phyloP scores from a whole-genome alignment of 2,797 vertebrate genomes.

The Schizopygopsis pylzovi region DNA sequence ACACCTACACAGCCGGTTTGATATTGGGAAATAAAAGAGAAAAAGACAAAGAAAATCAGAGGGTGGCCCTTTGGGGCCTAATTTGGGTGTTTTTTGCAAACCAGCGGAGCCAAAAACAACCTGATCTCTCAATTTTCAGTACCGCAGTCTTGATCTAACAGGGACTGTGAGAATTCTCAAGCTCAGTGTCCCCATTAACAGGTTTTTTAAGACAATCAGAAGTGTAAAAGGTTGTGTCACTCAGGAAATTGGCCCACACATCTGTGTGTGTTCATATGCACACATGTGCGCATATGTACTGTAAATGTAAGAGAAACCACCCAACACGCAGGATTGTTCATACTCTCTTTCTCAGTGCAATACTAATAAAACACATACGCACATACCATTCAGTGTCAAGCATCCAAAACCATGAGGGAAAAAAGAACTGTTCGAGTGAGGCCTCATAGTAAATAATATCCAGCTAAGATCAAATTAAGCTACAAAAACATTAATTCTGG shows the following conservation, averaged over 20 bases:
- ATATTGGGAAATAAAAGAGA: not conserved
- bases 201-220: conserved; percentile 14
- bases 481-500: conserved; percentile 47
- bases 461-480: conserved; percentile 39
- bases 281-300: conserved; percentile 6
- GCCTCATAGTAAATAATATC: conserved; percentile 10
- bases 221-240: not conserved
- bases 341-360: not conserved
- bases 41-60: conserved; percentile 18
- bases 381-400: conserved; percentile 12
- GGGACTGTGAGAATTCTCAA: not conserved
- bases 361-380: not conserved
- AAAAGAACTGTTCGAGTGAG: not conserved
- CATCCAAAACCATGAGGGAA: not conserved
- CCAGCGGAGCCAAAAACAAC: conserved; percentile 40
- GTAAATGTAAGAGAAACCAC: conserved; percentile 9
- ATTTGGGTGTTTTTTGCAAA: conserved; percentile 34
- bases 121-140: conserved; percentile 23
- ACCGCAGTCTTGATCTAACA: conserved; percentile 1
- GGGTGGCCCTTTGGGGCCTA: conserved; percentile 20
- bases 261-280: not conserved
- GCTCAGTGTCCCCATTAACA: not conserved
- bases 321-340: conserved; percentile 9
- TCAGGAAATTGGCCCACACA: conserved; percentile 13
- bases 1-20: not conserved